Evolutionary conservation across 2,797 vertebrate genomes (phyloP), one percentile per base, ranked within the genome.

Genomic region (Balearica regulorum): DNA sequence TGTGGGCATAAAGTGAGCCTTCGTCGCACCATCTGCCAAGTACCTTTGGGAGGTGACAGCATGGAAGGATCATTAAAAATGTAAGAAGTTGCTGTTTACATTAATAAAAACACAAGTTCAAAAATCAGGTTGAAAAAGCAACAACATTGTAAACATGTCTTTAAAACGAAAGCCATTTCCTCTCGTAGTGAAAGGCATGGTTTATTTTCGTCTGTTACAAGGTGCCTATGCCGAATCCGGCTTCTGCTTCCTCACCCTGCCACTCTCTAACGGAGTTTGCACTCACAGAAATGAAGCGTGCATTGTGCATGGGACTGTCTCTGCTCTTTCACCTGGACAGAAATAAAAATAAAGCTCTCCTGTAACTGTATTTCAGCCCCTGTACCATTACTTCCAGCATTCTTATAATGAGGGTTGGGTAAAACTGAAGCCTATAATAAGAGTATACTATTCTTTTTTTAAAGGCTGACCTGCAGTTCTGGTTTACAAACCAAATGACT

Each of bases 401-500:
- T 73, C 65, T 84, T 84, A 43, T 94, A 95, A 97, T 86, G 88
- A 97, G 84, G 55, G 65, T 16, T 48, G 89, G n/a, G 62, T 88
- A 87, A 97, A 97, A 95, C n/a, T 35, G 26, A 94, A 91, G 55
- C 73, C 83, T 81, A 22, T 80, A 90, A 86, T 94, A 95, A 91
- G 72, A 96, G 73, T 33, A 72, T 60, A 80, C 49, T 77, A 65
- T 61, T 93, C 79, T 88, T 93, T 95, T 95, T 93, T 76, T 70
- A 87, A 92, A 93, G 91, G 78, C 92, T 93, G 94, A 97, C 96
- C 97, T 92, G 72, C 91, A 97, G 73, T 91, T 94, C 96, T 96
- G 84, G 93, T 97, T 97, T 97, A 92, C 95, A 95, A 97, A 95
- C 91, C 92, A 82, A 97, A 96, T 70, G 83, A 97, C 78, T 94